Conservation (phyloP, 1,140 invertebrate species). For the Bombus turneri region DNA sequence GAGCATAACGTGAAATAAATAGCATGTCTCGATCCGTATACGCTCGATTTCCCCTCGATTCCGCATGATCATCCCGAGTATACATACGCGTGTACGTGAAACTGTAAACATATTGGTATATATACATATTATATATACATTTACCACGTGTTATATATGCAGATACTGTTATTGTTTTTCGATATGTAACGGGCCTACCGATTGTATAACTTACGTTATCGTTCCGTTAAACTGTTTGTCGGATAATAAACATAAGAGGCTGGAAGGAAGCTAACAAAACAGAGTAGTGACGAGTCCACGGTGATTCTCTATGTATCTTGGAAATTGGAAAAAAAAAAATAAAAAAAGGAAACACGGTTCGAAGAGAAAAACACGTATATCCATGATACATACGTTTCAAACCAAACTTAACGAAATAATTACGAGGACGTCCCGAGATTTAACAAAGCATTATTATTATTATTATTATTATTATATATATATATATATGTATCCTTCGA, state of each 20-base stretch:
- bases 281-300: conserved; percentile 22
- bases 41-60: neutral
- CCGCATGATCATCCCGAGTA: conserved; percentile 11
- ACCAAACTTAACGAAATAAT: conserved; percentile 4
- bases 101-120: conserved; percentile 49
- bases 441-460: conserved; percentile 27
- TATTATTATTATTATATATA: conserved; percentile 27
- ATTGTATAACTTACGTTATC: conserved; percentile 46
- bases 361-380: neutral
- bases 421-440: conserved; percentile 29
- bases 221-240: conserved; percentile 36
- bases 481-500: conserved; percentile 18
- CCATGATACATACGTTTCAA: neutral
- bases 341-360: neutral
- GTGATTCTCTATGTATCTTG: conserved; percentile 25
- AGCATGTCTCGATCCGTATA: neutral
- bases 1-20: neutral
- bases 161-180: conserved; percentile 58
- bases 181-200: conserved; percentile 58
- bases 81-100: conserved; percentile 36
- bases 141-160: conserved; percentile 57
- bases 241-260: neutral
- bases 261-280: neutral
- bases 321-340: neutral
- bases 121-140: conserved; percentile 55